Conservation (phyloP, 2,888 invertebrate genomes). For the Mystacides longicornis region DNA sequence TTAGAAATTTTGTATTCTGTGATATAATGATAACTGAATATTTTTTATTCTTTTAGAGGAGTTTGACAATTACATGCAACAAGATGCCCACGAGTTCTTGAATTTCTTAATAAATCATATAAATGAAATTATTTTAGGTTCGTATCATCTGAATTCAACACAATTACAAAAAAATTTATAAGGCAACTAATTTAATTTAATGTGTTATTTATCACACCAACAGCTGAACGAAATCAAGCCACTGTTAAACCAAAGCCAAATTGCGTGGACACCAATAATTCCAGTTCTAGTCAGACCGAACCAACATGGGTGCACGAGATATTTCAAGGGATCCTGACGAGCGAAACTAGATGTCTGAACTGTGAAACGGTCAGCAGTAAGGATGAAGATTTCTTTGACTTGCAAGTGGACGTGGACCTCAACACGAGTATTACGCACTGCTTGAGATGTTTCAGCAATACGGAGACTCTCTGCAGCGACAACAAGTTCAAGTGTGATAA, state of each 20-base stretch:
- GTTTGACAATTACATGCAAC: slow-evolving; percentile 99
- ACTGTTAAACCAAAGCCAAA: slow-evolving; percentile 54
- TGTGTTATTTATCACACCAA: not conserved
- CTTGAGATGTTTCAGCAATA: slow-evolving; percentile 94
- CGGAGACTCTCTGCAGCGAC: slow-evolving; percentile 96
- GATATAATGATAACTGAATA: too few relatives aligned
- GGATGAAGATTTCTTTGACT: slow-evolving; percentile 98
- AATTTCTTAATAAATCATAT: slow-evolving; percentile 99
- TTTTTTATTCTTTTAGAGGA: slow-evolving; percentile 63
- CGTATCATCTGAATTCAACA: slow-evolving; percentile 30
- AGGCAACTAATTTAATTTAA: not conserved
- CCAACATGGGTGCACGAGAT: slow-evolving; percentile 99
- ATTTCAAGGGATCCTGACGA: slow-evolving; percentile 98
- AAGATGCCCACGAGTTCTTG: slow-evolving; percentile 99
- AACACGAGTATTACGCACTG: slow-evolving; percentile 99
- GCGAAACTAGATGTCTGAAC: slow-evolving; percentile 97
- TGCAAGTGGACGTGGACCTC: slow-evolving; percentile 99
- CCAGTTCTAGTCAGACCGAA: slow-evolving; percentile 53
- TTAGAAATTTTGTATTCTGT: too few relatives aligned
- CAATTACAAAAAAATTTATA: not conserved
- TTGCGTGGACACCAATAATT: slow-evolving; percentile 37
- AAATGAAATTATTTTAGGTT: slow-evolving; percentile 93
- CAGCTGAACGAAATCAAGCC: slow-evolving; percentile 71
- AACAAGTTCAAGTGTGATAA: slow-evolving; percentile 99
- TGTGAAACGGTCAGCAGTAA: slow-evolving; percentile 99